These are phyloP conservation scores for Chloroceryle inda DNA, from an alignment of 2,797 vertebrate species.

Conservation along the genomic window DNA sequence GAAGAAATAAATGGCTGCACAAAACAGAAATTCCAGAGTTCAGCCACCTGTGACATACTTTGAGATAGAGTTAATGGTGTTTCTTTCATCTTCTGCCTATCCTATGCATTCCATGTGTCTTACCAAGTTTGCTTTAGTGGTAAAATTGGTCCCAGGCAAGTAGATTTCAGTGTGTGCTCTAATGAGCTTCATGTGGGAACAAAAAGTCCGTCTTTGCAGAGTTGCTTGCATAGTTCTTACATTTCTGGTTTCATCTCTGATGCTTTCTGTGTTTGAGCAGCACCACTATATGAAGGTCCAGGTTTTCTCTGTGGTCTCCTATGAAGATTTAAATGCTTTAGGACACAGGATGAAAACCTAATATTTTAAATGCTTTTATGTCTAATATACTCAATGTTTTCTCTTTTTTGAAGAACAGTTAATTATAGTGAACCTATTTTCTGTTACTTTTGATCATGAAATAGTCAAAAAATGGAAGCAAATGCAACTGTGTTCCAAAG, in stretches of 20 bases:
- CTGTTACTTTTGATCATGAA: neutral
- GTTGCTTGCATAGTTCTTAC: neutral
- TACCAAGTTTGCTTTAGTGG: neutral
- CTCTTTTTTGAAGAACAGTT: neutral
- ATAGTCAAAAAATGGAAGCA: neutral
- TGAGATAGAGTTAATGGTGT: neutral
- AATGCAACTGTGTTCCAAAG: neutral
- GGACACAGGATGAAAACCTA: neutral
- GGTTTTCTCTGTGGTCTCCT: neutral
- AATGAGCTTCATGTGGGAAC: neutral
- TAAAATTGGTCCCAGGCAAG: neutral
- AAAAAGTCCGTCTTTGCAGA: neutral
- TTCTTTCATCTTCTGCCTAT: neutral
- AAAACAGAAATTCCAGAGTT: neutral
- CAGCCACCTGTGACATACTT: neutral
- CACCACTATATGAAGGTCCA: neutral
- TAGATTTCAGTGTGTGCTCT: neutral
- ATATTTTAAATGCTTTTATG: neutral
- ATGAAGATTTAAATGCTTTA: neutral
- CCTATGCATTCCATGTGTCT: neutral
- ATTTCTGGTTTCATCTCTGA: neutral
- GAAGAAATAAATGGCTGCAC: neutral
- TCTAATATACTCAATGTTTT: neutral
- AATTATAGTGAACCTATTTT: neutral
- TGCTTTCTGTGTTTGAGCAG: neutral